Conservation (phyloP, 2,888 invertebrate genomes). For the Ophioninae sp. region DNA sequence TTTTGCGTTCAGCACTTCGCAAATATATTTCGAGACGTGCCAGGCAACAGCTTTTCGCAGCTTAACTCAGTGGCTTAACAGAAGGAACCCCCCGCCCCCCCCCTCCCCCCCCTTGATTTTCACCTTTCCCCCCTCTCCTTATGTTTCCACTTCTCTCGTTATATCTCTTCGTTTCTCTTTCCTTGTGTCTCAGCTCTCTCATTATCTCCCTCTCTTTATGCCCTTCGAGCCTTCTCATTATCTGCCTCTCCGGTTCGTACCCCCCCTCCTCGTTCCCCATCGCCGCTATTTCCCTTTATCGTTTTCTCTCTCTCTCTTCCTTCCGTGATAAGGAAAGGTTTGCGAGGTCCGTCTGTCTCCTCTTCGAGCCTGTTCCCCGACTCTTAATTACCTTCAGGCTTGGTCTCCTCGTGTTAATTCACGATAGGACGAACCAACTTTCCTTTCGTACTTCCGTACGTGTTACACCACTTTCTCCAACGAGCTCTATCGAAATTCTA, state of each 20-base stretch:
- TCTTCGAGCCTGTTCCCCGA: slow-evolving; percentile 30
- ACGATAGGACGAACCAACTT: slow-evolving; percentile 38
- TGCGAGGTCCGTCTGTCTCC: slow-evolving; percentile 32
- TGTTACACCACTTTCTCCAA: neutral
- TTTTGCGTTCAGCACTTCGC: slow-evolving; percentile 7
- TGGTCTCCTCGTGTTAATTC: slow-evolving; percentile 40
- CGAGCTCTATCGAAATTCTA: neutral
- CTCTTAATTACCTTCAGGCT: slow-evolving; percentile 49
- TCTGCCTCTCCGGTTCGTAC: too few species aligned
- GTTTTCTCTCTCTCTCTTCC: slow-evolving; percentile 5
- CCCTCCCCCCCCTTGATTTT: too few species aligned
- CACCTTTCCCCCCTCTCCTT: too few species aligned
- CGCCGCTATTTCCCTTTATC: too few species aligned
- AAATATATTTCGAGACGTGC: slow-evolving; percentile 16
- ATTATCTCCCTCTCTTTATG: neutral
- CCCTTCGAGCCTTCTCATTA: too few species aligned
- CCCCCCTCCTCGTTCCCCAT: too few species aligned
- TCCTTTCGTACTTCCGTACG: neutral
- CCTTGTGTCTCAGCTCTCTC: neutral
- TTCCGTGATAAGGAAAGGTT: slow-evolving; percentile 56
- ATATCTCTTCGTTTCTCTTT: too few species aligned
- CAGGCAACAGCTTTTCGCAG: slow-evolving; percentile 51
- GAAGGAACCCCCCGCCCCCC: neutral
- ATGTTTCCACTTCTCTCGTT: too few species aligned
- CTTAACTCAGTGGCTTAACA: slow-evolving; percentile 47